These are phyloP conservation scores for Salvelinus alpinus DNA, from an alignment of 2,113 vertebrate species.

Conservation along the genomic window DNA sequence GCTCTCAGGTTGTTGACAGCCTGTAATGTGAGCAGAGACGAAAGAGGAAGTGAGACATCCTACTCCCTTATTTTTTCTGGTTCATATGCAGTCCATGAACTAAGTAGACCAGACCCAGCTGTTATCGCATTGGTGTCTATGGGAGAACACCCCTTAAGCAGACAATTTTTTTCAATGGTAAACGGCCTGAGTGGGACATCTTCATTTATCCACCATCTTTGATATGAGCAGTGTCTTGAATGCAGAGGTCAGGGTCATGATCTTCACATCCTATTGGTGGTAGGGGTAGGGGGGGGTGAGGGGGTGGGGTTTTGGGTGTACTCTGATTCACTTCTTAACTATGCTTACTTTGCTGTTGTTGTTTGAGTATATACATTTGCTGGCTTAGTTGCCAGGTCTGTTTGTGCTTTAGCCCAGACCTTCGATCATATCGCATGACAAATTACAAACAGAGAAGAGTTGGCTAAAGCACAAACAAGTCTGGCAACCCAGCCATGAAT, in stretches of 20 bases:
- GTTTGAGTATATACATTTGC: conserved; percentile 45
- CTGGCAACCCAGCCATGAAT: conserved; percentile 25
- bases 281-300: background rate
- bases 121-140: too few species aligned
- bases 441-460: too few species aligned
- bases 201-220: conserved; percentile 14
- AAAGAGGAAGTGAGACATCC: too few species aligned
- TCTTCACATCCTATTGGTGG: conserved; percentile 27
- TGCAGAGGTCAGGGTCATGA: conserved; percentile 64
- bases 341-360: conserved; percentile 48
- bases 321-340: conserved; percentile 55
- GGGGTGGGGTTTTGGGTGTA: conserved; percentile 19
- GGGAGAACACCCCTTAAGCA: too few species aligned
- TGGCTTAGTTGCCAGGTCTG: background rate
- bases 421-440: too few species aligned
- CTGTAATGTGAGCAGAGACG: conserved; percentile 39
- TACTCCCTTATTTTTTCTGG: too few species aligned
- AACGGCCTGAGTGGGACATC: too few species aligned
- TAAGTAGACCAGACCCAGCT: too few species aligned
- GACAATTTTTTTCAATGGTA: too few species aligned
- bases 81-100: too few species aligned
- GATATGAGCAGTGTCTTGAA: conserved; percentile 41
- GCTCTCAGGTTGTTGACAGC: conserved; percentile 60
- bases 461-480: too few species aligned
- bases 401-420: too few species aligned